These are phyloP conservation scores for Peromyscus maniculatus DNA, from an alignment of 2,113 vertebrate species.

Conservation along the genomic window DNA sequence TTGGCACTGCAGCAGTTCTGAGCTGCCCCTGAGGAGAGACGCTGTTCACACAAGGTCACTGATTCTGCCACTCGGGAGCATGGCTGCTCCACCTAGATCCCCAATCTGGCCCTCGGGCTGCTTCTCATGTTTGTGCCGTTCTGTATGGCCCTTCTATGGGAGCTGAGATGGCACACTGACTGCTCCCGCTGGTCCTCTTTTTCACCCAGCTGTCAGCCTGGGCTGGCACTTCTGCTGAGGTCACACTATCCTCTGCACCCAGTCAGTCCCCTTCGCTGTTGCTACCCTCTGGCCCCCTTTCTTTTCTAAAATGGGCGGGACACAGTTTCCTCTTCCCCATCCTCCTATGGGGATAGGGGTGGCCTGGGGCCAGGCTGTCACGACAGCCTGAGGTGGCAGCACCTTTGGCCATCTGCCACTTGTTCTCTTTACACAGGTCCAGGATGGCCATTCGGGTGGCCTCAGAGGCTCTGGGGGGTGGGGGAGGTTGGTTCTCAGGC, in stretches of 20 bases:
- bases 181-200: background rate
- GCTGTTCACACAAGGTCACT: background rate
- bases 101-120: background rate
- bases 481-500: background rate
- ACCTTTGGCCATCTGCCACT: background rate
- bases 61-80: too few species aligned
- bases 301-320: background rate
- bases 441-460: background rate
- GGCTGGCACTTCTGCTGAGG: background rate
- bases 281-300: background rate
- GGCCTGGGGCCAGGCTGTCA: background rate
- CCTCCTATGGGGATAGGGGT: background rate
- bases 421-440: background rate
- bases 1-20: background rate
- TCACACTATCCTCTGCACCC: background rate
- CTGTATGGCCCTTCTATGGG: background rate
- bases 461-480: background rate
- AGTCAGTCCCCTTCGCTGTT: background rate
- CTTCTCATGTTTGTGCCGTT: background rate
- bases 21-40: background rate
- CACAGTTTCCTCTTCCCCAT: background rate
- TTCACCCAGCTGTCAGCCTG: background rate
- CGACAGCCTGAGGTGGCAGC: background rate
- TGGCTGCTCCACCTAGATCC: background rate
- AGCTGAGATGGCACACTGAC: background rate